A percentile compares a stretch with the other conserved stretches of the same genome.
These are phyloP conservation scores for Notechis scutatus DNA, from an alignment of 2,113 vertebrate genomes.

Conservation along the genomic window DNA sequence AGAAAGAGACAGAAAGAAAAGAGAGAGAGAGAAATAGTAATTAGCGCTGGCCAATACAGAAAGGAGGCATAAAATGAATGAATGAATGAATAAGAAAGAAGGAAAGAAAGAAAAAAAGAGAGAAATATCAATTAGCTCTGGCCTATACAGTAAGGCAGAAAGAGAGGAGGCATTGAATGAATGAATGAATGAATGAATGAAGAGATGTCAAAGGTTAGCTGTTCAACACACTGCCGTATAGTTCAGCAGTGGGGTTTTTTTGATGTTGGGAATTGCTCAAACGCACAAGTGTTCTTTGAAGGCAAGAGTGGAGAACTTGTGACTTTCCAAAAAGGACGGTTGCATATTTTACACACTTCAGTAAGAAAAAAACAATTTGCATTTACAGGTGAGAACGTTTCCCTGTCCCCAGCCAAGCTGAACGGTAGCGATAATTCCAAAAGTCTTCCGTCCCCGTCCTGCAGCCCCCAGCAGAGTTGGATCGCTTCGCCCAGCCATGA, in stretches of 20 bases:
- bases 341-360: background rate
- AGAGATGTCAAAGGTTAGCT: background rate
- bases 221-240: background rate
- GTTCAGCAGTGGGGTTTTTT: background rate
- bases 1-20: too few species aligned
- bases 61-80: background rate
- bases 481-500: slow-evolving; percentile 94
- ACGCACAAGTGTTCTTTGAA: background rate
- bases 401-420: slow-evolving; percentile 90
- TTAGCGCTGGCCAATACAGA: too few species aligned
- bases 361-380: background rate
- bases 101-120: too few species aligned
- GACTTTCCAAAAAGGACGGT: background rate
- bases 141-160: too few species aligned
- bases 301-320: background rate
- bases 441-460: slow-evolving; percentile 84
- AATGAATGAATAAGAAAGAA: too few species aligned
- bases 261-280: background rate
- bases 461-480: slow-evolving; percentile 91
- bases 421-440: slow-evolving; percentile 87
- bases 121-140: too few species aligned
- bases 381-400: slow-evolving; percentile 83
- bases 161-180: too few species aligned
- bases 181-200: too few species aligned
- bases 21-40: too few species aligned